Base-by-base conservation (phyloP, 1,140 invertebrate species). In the Calliopsis andreniformis region DNA sequence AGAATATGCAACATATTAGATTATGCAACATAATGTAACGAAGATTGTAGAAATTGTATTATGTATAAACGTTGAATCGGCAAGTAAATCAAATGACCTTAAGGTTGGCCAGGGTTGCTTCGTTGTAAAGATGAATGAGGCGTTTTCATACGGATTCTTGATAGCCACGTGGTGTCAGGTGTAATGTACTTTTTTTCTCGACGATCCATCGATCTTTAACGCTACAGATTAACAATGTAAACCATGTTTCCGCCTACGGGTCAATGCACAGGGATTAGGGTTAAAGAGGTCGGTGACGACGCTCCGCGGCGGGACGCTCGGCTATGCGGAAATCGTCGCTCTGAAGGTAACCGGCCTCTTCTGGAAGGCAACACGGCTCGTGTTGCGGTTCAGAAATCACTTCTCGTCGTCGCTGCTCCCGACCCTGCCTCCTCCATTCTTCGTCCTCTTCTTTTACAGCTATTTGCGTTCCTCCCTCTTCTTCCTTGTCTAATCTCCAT, bases 211-310 rank as follows among this genome's bases (percentile, higher is more conserved):
- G 73, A 71, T 62, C 61, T 45, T 64, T 62, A 62, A 76, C 12
- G 71, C 76, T 79, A 68, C 79, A 89, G 86, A 89, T 83, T 85
- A 83, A 88, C 87, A 89, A 86, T 88, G 84, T 90, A 86, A 87
- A 89, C 73, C 78, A 85, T 92, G 78, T 91, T 91, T 84, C 83
- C 88, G 84, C 88, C 90, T 90, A 91, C 90, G 90, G 91, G 91
- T 92, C 90, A 92, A 92, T 92, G 90, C 91, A 91, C 92, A 94
- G 93, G 93, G 92, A 92, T 90, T 92, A 95, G 97, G 97, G 89
- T 95, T 98, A 93, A 98, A 98, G 94, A 94, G 97, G 92, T 98
- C 97, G 83, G 97, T 98, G 93, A 98, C 97, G 85, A 97, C 96
- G 82, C 93, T 97, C 86, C 94, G 96, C 89, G 96, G 96, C 88